Base-by-base conservation (phyloP, 2,113 vertebrate species). In the Mustela lutreola region DNA sequence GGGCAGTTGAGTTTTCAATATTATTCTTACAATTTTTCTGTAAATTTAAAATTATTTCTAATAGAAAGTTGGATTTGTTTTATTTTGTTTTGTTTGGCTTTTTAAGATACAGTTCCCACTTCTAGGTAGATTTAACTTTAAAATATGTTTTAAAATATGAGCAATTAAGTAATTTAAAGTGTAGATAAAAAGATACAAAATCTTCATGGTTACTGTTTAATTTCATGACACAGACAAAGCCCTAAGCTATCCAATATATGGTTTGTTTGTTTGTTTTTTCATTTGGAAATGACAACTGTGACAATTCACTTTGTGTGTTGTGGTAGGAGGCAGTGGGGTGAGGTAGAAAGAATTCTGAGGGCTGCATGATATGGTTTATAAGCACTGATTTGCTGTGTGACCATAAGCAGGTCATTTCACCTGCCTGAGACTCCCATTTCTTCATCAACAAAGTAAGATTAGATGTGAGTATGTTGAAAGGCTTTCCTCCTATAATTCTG, bases 71-170 rank as follows among this genome's bases (percentile, higher is more conserved):
- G 15, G 11, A 31, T 76, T 45, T 39, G 5, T 83, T 84, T 39
- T 28, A 7, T 9, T 45, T 76, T 16, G 24, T 26, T 60, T 83
- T 58, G 4, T 36, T 79, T 79, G 21, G 31, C 45, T 36, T 93
- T 93, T 83, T 70, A 9, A 87, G 15, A 58, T 85, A 28, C 15
- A 85, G 56, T 89, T 90, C 10, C 15, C 19, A 88, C 9, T 21
- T 85, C 4, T 85, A 45, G 4, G 5, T 75, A 84, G 11, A 71
- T 85, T 92, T 84, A 88, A 88, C 42, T 90, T 94, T 90, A 85
- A 97, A 96, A 90, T 26, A 70, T 73, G 4, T 80, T 94, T 97
- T 42, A 42, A 42, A 42, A 42, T 42, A 63, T 71, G 26, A 91
- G 62, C 12, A 93, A 73, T 73, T 84, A 91, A 80, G 16, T 76